Percentiles rank a stretch among this genome's conserved stretches.
phyloP scores from a whole-genome alignment of 2,888 invertebrate genomes.

The Limulus polyphemus region DNA sequence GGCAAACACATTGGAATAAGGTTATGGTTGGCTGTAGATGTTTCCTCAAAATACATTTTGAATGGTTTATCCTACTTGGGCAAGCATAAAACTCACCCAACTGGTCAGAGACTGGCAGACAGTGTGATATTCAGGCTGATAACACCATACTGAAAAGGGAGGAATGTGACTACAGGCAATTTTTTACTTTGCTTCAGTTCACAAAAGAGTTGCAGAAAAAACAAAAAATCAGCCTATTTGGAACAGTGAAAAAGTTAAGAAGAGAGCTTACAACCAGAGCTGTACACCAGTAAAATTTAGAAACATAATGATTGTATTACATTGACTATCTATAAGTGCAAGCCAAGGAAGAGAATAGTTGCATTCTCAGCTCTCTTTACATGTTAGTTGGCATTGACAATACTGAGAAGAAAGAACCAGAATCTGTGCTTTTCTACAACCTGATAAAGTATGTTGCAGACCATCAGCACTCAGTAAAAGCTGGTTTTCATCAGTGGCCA shows the following conservation, averaged over 20 bases:
- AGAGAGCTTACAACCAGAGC: too few species aligned
- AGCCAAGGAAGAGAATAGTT: not conserved
- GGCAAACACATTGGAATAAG: slow-evolving; percentile 4
- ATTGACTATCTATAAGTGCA: not conserved
- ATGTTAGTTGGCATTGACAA: too few species aligned
- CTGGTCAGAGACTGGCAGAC: not conserved
- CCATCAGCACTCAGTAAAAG: slow-evolving; percentile 5
- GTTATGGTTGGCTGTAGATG: slow-evolving; percentile 4
- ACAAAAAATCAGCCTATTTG: too few species aligned
- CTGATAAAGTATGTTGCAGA: slow-evolving; percentile 4
- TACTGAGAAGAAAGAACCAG: too few species aligned
- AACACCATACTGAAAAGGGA: not conserved
- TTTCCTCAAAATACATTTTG: slow-evolving; percentile 4
- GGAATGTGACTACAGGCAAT: slow-evolving; percentile 1
- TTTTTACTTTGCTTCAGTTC: slow-evolving; percentile 3
- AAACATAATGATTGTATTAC: not conserved
- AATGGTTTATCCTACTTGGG: slow-evolving; percentile 5
- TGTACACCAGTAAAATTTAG: not conserved
- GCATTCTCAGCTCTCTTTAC: not conserved
- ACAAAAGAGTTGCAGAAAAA: not conserved
- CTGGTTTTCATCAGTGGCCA: slow-evolving; percentile 2
- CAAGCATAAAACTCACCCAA: not conserved
- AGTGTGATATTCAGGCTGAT: slow-evolving; percentile 1
- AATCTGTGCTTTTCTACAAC: too few species aligned
- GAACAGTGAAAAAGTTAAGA: too few species aligned